Conservation (phyloP, 2,113 vertebrate genomes). For the Natator depressus region DNA sequence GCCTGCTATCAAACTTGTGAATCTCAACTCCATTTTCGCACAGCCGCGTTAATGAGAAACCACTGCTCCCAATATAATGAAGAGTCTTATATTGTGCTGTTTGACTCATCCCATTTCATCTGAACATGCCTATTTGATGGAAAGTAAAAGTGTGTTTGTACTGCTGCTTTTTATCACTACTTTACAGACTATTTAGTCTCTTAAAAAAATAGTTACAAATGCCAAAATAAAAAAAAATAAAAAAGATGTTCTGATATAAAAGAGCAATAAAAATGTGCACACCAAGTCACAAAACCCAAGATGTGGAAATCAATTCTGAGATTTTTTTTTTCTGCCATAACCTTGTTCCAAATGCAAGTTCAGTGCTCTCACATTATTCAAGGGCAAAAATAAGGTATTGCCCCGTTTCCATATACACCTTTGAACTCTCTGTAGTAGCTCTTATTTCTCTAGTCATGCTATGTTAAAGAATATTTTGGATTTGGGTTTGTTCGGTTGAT, state of each 20-base stretch:
- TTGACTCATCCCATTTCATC: background rate
- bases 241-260: background rate
- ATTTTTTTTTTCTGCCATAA: background rate
- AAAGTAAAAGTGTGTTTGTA: background rate
- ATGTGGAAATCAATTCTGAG: background rate
- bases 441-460: background rate
- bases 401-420: background rate
- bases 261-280: background rate
- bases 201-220: background rate
- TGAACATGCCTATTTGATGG: background rate
- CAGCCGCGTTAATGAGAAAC: background rate
- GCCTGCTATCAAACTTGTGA: background rate
- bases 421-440: background rate
- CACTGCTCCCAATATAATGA: background rate
- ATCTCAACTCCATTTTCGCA: conserved; percentile 1
- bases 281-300: background rate
- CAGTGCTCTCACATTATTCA: background rate
- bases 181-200: background rate
- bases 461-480: background rate
- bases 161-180: background rate
- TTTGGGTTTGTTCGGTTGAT: background rate
- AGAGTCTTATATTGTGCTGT: background rate
- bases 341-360: background rate
- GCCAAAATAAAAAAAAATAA: background rate
- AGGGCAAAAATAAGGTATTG: background rate